These are phyloP conservation scores for Orchesella flavescens DNA, from an alignment of 2,888 invertebrate species.

Conservation along the genomic window DNA sequence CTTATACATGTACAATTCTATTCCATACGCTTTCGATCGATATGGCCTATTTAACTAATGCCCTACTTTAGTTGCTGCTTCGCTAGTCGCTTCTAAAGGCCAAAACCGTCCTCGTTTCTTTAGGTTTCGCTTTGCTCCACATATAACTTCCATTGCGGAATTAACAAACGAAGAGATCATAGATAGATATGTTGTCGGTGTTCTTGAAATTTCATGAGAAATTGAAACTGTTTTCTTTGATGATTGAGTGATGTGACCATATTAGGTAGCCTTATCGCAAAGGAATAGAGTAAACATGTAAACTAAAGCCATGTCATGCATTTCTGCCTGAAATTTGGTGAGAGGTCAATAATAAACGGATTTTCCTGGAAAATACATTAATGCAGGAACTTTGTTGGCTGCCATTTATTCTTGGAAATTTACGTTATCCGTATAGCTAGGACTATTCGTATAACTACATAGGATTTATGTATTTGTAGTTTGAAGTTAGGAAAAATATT, in stretches of 20 bases:
- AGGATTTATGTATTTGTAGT: too few species aligned
- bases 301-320: too few species aligned
- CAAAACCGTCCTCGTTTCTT: slow-evolving; percentile 18
- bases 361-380: too few species aligned
- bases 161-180: background rate
- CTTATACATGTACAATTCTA: background rate
- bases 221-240: background rate
- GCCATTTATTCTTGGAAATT: too few species aligned
- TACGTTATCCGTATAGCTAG: too few species aligned
- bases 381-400: too few species aligned
- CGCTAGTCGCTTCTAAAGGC: slow-evolving; percentile 34
- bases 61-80: slow-evolving; percentile 60
- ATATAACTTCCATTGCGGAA: background rate
- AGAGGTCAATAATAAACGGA: too few species aligned
- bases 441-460: too few species aligned
- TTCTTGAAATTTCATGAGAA: background rate
- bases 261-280: background rate
- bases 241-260: background rate
- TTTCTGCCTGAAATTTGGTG: too few species aligned
- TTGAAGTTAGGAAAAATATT: too few species aligned
- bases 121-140: background rate
- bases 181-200: too few species aligned
- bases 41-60: slow-evolving; percentile 67
- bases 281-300: too few species aligned
- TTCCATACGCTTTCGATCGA: slow-evolving; percentile 60